Conservation (phyloP, 1,140 invertebrate genomes). For the Drosophila erecta region DNA sequence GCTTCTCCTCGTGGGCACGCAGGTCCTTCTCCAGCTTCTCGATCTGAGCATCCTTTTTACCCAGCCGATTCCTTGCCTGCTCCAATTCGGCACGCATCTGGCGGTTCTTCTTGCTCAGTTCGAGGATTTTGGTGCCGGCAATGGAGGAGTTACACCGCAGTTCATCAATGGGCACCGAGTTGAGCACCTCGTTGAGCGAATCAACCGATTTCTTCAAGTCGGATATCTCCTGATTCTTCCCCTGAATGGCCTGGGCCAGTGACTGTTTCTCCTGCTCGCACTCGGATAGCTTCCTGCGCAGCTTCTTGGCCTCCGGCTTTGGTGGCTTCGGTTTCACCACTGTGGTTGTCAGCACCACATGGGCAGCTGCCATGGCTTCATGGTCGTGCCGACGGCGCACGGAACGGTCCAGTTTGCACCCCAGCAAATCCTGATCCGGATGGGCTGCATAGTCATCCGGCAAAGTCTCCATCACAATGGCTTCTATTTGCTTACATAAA, state of each 20-base stretch:
- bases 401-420: background rate
- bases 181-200: conserved; percentile 85
- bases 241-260: conserved; percentile 60
- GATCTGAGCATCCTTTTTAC: conserved; percentile 78
- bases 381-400: background rate
- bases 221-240: conserved; percentile 85
- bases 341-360: conserved; percentile 44
- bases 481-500: conserved; percentile 10
- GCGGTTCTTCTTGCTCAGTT: conserved; percentile 86
- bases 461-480: conserved; percentile 17
- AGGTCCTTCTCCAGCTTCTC: conserved; percentile 85
- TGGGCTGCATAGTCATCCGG: conserved; percentile 14
- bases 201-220: conserved; percentile 85
- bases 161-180: conserved; percentile 85
- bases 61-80: conserved; percentile 80
- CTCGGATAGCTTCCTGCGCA: conserved; percentile 66
- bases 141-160: conserved; percentile 85
- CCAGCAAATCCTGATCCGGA: background rate
- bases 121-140: conserved; percentile 86
- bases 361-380: conserved; percentile 5
- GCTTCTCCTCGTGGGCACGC: conserved; percentile 65
- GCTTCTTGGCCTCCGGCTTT: conserved; percentile 52
- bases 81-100: conserved; percentile 86
- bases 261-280: conserved; percentile 62
- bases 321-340: conserved; percentile 33